A percentile compares a stretch with the other conserved stretches of the same genome.
Conservation (phyloP, 2,888 invertebrate species). For the Ecliptopera silaceata region DNA sequence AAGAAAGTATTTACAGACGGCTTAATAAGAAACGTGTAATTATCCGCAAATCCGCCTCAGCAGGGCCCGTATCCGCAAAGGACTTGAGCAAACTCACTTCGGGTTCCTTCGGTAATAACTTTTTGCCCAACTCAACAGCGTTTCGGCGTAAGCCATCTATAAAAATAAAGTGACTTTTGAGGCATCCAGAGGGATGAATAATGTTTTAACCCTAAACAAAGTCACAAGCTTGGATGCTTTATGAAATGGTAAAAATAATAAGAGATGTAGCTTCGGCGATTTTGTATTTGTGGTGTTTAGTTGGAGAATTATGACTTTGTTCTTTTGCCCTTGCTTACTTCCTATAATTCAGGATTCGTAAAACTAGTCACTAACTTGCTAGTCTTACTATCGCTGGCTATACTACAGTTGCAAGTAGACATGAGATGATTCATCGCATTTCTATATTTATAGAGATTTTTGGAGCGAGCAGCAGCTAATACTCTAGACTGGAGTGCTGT, state of each 20-base stretch:
- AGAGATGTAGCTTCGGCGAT: slow-evolving; percentile 18
- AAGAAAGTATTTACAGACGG: slow-evolving; percentile 61
- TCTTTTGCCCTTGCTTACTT: background rate
- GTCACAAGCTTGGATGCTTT: slow-evolving; percentile 31
- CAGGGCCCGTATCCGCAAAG: slow-evolving; percentile 54
- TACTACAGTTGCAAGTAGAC: no score
- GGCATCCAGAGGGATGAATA: slow-evolving; percentile 37
- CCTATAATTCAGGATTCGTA: background rate
- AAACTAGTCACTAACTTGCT: no score
- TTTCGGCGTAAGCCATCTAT: slow-evolving; percentile 42
- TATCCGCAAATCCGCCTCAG: slow-evolving; percentile 57
- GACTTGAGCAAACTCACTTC: slow-evolving; percentile 63
- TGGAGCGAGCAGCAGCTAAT: background rate
- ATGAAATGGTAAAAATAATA: slow-evolving; percentile 33
- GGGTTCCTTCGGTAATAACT: slow-evolving; percentile 57
- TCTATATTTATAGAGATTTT: background rate
- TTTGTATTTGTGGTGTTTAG: slow-evolving; percentile 14
- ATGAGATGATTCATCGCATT: no score
- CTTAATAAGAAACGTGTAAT: slow-evolving; percentile 70
- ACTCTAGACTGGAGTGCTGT: background rate
- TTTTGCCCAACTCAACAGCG: slow-evolving; percentile 49
- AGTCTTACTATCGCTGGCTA: no score
- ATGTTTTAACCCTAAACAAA: slow-evolving; percentile 38
- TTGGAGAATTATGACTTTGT: slow-evolving; percentile 4
- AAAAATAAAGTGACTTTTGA: slow-evolving; percentile 39